Evolutionary conservation across 1,140 invertebrate genomes (phyloP).

Genomic region (Diabrotica virgifera): DNA sequence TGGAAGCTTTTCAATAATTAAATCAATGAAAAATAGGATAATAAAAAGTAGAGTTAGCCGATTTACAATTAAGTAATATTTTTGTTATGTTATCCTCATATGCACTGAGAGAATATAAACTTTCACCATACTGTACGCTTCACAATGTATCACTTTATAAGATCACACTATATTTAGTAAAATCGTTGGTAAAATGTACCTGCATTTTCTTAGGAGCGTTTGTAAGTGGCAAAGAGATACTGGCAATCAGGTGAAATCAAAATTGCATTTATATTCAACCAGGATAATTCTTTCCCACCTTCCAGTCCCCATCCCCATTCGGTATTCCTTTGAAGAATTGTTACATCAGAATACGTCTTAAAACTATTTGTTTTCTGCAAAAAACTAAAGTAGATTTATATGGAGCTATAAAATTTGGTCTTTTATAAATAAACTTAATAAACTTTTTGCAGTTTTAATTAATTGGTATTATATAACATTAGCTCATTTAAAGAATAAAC

Average conservation of each 20-base stretch:
- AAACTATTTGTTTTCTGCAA: no score
- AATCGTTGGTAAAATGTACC: background rate
- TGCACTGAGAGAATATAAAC: background rate
- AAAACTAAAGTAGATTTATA: no score
- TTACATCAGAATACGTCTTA: background rate
- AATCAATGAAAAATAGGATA: no score
- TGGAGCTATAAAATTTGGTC: no score
- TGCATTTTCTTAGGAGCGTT: background rate
- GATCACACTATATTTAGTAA: background rate
- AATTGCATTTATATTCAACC: conserved; percentile 17
- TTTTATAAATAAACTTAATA: no score
- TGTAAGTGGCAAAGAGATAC: conserved; percentile 4
- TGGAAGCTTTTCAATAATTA: no score
- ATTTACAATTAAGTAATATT: no score
- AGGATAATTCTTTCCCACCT: background rate
- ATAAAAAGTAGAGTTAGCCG: no score
- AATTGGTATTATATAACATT: no score
- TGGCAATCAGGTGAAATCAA: conserved; percentile 15
- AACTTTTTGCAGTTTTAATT: no score
- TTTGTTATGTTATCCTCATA: no score
- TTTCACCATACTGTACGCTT: background rate
- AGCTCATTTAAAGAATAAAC: no score
- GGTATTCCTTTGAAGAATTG: background rate
- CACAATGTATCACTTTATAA: conserved; percentile 1
- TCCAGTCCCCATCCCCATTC: conserved; percentile 2